Evolutionary conservation across 2,888 invertebrate genomes (phyloP).

Genomic region (Temnothorax unifasciatus): DNA sequence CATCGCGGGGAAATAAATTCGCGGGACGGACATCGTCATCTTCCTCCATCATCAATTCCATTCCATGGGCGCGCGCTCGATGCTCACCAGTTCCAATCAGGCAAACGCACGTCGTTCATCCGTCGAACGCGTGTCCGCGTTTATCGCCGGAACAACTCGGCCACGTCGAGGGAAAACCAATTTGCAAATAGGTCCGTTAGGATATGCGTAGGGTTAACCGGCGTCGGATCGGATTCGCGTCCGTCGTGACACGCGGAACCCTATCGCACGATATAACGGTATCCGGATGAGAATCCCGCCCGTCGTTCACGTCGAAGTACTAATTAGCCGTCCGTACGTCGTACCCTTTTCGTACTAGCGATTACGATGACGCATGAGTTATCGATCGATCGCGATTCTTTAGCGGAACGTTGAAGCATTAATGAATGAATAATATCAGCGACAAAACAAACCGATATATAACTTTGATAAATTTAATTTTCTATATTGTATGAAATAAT

Average conservation of each 20-base stretch:
- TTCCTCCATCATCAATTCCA: constrained; percentile 73
- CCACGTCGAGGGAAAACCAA: constrained; percentile 81
- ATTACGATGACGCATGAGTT: constrained; percentile 63
- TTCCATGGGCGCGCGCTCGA: constrained; percentile 67
- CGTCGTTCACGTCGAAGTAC: constrained; percentile 72
- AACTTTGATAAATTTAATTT: not conserved
- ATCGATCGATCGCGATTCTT: constrained; percentile 55
- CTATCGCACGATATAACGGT: constrained; percentile 62
- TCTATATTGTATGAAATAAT: not conserved
- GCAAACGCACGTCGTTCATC: constrained; percentile 80
- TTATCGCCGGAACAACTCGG: constrained; percentile 76
- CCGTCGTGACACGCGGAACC: constrained; percentile 63
- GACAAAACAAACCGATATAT: not conserved
- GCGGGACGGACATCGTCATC: constrained; percentile 56
- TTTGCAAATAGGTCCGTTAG: constrained; percentile 84
- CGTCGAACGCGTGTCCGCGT: constrained; percentile 75
- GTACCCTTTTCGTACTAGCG: constrained; percentile 40
- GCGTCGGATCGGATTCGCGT: constrained; percentile 77
- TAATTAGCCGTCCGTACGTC: constrained; percentile 70
- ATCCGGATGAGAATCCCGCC: constrained; percentile 63
- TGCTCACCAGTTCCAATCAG: constrained; percentile 81
- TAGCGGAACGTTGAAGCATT: not conserved
- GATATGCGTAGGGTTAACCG: constrained; percentile 66
- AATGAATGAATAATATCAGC: not conserved
- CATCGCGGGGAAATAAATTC: constrained; percentile 60